phyloP scores from a whole-genome alignment of 1,140 invertebrate species.

The Plodia interpunctella region DNA sequence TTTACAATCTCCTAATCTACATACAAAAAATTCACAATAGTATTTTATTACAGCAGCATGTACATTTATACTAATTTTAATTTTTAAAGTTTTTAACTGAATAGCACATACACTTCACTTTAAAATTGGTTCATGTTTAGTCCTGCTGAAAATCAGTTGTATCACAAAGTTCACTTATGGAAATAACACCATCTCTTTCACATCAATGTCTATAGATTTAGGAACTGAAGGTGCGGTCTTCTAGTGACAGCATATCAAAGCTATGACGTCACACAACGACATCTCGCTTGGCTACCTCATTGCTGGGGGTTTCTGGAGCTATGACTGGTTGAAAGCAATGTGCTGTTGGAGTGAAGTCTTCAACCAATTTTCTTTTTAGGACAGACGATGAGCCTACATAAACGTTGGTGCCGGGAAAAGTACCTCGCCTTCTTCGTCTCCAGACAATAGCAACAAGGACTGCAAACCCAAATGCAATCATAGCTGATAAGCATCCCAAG shows the following conservation, averaged over 20 bases:
- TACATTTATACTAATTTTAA: slow-evolving; percentile 48
- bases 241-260: slow-evolving; percentile 74
- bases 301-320: slow-evolving; percentile 66
- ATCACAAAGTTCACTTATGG: slow-evolving; percentile 36
- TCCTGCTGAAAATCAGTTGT: neutral
- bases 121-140: slow-evolving; percentile 18
- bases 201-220: slow-evolving; percentile 47
- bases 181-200: slow-evolving; percentile 14
- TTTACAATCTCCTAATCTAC: slow-evolving; percentile 72
- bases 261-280: slow-evolving; percentile 81
- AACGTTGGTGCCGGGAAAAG: slow-evolving; percentile 78
- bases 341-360: slow-evolving; percentile 73
- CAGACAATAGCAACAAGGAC: slow-evolving; percentile 73
- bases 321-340: slow-evolving; percentile 79
- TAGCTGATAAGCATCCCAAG: slow-evolving; percentile 75
- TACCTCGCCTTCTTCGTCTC: slow-evolving; percentile 75
- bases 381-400: slow-evolving; percentile 77
- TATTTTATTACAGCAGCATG: slow-evolving; percentile 57
- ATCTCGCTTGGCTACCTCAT: slow-evolving; percentile 61
- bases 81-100: slow-evolving; percentile 43
- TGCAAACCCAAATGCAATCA: slow-evolving; percentile 76
- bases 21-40: slow-evolving; percentile 59
- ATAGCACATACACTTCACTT: slow-evolving; percentile 22
- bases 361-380: slow-evolving; percentile 77
- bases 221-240: slow-evolving; percentile 70